These are phyloP conservation scores for Drosophila rellima DNA, from an alignment of 2,888 invertebrate species.

Conservation along the genomic window DNA sequence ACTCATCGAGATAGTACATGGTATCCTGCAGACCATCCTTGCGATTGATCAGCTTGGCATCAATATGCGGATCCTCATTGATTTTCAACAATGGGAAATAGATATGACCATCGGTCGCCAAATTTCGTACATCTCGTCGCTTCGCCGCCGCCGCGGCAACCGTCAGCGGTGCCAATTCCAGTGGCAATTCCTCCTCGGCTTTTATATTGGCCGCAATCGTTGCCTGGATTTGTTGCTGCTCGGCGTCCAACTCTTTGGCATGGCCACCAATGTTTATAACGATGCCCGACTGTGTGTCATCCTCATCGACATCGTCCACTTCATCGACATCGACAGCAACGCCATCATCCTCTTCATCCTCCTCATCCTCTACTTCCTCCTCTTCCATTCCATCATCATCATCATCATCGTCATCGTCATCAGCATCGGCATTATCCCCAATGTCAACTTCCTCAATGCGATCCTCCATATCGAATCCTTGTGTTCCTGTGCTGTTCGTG, in stretches of 20 bases:
- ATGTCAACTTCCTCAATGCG: slow-evolving; percentile 82
- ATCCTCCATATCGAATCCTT: slow-evolving; percentile 79
- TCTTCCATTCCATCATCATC: slow-evolving; percentile 52
- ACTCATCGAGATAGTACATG: slow-evolving; percentile 85
- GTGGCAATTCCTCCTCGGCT: slow-evolving; percentile 50
- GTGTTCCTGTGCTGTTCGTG: slow-evolving; percentile 79
- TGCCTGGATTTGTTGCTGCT: slow-evolving; percentile 23
- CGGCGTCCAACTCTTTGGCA: slow-evolving; percentile 2
- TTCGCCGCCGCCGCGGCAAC: slow-evolving; percentile 59
- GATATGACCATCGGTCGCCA: slow-evolving; percentile 81
- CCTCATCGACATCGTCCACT: slow-evolving; percentile 39
- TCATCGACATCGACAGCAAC: slow-evolving; percentile 19
- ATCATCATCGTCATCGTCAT: slow-evolving; percentile 59
- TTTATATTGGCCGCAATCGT: slow-evolving; percentile 31
- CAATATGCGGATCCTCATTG: slow-evolving; percentile 82
- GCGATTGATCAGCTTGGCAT: slow-evolving; percentile 85
- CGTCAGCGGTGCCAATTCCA: slow-evolving; percentile 48
- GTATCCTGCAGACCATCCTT: slow-evolving; percentile 85
- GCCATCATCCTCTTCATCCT: slow-evolving; percentile 43
- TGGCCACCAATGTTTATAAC: slow-evolving; percentile 54
- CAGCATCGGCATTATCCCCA: slow-evolving; percentile 65
- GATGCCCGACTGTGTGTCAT: slow-evolving; percentile 73
- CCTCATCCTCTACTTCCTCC: slow-evolving; percentile 52
- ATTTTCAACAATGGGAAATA: slow-evolving; percentile 83
- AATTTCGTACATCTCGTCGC: slow-evolving; percentile 47